Evolutionary conservation across 2,888 invertebrate genomes (phyloP).

Genomic region (Molanna angustata): DNA sequence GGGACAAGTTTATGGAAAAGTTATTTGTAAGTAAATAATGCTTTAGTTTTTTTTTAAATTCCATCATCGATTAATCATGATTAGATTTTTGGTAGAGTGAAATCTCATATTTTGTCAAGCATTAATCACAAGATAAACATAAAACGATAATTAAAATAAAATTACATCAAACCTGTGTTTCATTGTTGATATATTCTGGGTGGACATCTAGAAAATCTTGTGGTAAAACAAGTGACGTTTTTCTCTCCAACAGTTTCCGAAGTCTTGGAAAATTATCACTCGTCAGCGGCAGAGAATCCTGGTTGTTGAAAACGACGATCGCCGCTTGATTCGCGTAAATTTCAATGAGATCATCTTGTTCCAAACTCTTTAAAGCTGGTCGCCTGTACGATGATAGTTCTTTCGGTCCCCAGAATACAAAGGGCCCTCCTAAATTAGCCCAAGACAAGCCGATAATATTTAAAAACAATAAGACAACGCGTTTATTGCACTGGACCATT

Average conservation of each 20-base stretch:
- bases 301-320: constrained; percentile 59
- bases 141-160: no score
- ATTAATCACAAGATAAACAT: no score
- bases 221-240: constrained; percentile 52
- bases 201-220: constrained; percentile 58
- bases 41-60: no score
- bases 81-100: no score
- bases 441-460: constrained; percentile 31
- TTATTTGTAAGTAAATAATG: no score
- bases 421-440: constrained; percentile 58
- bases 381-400: constrained; percentile 48
- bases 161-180: constrained; percentile 51
- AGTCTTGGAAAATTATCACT: constrained; percentile 55
- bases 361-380: constrained; percentile 52
- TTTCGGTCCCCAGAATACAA: constrained; percentile 58
- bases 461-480: not conserved
- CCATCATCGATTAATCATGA: no score
- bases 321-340: constrained; percentile 58
- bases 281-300: constrained; percentile 52
- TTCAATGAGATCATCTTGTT: constrained; percentile 55
- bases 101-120: no score
- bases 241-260: constrained; percentile 54
- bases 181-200: constrained; percentile 59
- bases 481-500: no score
- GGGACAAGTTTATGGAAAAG: no score